A percentile compares a stretch with the other conserved stretches of the same genome.
phyloP scores from a whole-genome alignment of 2,888 invertebrate species.

The Monoplex corrugatus region DNA sequence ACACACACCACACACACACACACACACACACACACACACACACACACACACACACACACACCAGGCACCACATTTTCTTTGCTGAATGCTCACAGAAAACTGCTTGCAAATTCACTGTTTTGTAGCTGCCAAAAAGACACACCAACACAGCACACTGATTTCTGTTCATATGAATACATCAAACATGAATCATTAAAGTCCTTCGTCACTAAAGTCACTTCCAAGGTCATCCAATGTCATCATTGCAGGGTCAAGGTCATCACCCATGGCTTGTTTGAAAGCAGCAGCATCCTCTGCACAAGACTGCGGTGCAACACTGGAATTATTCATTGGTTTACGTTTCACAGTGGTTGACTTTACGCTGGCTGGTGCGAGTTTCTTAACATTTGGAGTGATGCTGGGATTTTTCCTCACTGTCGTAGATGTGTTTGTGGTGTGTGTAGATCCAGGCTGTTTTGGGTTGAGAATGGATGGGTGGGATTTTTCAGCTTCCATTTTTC shows the following conservation, averaged over 20 bases:
- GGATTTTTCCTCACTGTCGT: neutral
- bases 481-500: neutral
- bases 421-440: neutral
- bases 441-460: neutral
- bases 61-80: neutral
- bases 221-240: slow-evolving; percentile 55
- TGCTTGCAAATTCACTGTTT: too few relatives aligned
- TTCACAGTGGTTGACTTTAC: neutral
- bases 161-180: too few relatives aligned
- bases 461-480: neutral
- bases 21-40: slow-evolving; percentile 3
- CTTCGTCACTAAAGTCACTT: slow-evolving; percentile 58
- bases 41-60: neutral
- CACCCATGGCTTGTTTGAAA: slow-evolving; percentile 19
- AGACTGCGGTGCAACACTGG: neutral
- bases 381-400: neutral
- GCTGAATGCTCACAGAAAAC: too few relatives aligned
- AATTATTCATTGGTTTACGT: slow-evolving; percentile 37
- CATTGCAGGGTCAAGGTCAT: slow-evolving; percentile 41
- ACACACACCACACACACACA: neutral
- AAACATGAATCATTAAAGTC: neutral
- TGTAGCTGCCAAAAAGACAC: too few relatives aligned
- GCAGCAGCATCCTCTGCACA: neutral
- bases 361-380: neutral
- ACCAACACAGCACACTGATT: too few relatives aligned